Percentiles rank a stretch among this genome's conserved stretches.
phyloP scores from a whole-genome alignment of 2,888 invertebrate genomes.

The Bimastos eiseni region DNA sequence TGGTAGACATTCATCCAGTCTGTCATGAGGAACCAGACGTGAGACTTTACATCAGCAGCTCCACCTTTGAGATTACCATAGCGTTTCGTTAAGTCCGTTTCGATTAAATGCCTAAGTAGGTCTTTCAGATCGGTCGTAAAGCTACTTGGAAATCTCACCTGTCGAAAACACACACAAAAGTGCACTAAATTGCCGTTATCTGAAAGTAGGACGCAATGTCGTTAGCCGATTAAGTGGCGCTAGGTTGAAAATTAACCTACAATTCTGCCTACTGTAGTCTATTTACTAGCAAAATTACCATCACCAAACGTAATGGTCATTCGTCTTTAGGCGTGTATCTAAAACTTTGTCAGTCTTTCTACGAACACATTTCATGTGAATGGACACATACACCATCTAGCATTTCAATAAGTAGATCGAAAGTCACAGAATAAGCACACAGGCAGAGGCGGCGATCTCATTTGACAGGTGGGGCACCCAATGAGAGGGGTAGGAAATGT shows the following conservation, averaged over 20 bases:
- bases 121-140: neutral
- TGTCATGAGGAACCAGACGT: slow-evolving; percentile 4
- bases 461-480: too few relatives aligned
- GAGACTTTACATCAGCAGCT: neutral
- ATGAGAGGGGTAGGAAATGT: too few relatives aligned
- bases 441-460: too few relatives aligned
- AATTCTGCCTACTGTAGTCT: neutral
- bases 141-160: neutral
- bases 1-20: neutral
- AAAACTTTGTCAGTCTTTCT: too few relatives aligned
- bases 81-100: neutral
- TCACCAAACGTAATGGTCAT: neutral
- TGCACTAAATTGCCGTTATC: too few relatives aligned
- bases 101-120: neutral
- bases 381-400: too few relatives aligned
- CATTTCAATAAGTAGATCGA: too few relatives aligned
- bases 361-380: too few relatives aligned
- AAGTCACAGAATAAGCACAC: too few relatives aligned
- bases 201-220: neutral
- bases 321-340: neutral
- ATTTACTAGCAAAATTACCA: neutral
- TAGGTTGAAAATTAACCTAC: neutral
- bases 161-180: too few relatives aligned
- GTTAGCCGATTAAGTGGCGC: neutral
- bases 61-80: slow-evolving; percentile 13